These are phyloP conservation scores for Drosophila vallismaia DNA, from an alignment of 2,888 invertebrate species.

Conservation along the genomic window DNA sequence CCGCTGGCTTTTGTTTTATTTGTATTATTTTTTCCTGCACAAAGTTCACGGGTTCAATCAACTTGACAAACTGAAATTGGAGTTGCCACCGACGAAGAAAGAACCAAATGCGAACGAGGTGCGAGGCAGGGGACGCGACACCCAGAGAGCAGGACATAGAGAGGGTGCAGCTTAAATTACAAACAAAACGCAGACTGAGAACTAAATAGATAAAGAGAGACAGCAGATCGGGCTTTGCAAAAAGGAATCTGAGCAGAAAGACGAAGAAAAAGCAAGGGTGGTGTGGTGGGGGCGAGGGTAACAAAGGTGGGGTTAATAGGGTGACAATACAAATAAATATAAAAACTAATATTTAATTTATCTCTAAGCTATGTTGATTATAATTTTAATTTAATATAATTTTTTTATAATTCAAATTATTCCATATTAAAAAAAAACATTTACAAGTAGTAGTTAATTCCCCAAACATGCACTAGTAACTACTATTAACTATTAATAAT, in stretches of 20 bases:
- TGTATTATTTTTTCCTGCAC: slow-evolving; percentile 23
- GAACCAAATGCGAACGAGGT: not conserved
- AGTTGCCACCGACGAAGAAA: slow-evolving; percentile 33
- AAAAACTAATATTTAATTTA: no score
- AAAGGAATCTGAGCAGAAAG: not conserved
- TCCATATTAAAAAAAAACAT: no score
- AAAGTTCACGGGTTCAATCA: slow-evolving; percentile 66
- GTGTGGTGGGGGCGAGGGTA: not conserved
- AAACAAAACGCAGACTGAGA: slow-evolving; percentile 16
- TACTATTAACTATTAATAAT: no score
- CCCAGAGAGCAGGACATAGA: not conserved
- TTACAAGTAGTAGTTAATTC: no score
- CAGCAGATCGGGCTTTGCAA: not conserved
- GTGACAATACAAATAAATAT: not conserved
- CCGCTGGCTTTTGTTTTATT: slow-evolving; percentile 24
- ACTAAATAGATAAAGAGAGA: slow-evolving; percentile 17
- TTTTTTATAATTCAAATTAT: no score
- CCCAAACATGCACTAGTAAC: no score
- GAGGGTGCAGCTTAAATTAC: slow-evolving; percentile 37
- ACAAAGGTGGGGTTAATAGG: not conserved
- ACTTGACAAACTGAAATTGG: slow-evolving; percentile 56
- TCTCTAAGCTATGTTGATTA: no score
- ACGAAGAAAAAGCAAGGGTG: not conserved
- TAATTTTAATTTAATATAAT: no score
- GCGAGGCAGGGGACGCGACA: no score